Evolutionary conservation across 2,113 vertebrate species (phyloP).

Genomic region (Hoplias malabaricus): DNA sequence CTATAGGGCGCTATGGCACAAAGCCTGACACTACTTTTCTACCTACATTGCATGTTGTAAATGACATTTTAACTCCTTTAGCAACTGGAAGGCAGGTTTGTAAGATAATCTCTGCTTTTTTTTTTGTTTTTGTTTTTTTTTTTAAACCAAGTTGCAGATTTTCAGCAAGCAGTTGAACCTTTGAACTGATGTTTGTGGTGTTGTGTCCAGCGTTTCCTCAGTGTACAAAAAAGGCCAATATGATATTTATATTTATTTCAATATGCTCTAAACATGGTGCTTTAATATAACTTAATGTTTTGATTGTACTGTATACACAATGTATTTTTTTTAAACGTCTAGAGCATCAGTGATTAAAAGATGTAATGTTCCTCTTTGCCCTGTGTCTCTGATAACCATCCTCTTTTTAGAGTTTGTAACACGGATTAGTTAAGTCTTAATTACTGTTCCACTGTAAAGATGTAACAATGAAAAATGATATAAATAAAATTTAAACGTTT

Average conservation of each 20-base stretch:
- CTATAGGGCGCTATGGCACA: slow-evolving; percentile 2
- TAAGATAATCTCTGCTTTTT: not conserved
- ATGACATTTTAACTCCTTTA: slow-evolving; percentile 1
- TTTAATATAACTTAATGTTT: slow-evolving; percentile 73
- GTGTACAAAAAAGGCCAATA: slow-evolving; percentile 65
- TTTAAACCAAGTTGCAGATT: slow-evolving; percentile 18
- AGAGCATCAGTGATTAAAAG: slow-evolving; percentile 11
- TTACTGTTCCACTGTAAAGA: slow-evolving; percentile 73
- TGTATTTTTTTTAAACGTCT: slow-evolving; percentile 59
- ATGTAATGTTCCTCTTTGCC: not conserved
- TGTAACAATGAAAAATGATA: slow-evolving; percentile 73
- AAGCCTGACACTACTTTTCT: slow-evolving; percentile 5
- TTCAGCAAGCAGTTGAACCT: not conserved
- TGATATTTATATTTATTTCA: slow-evolving; percentile 79
- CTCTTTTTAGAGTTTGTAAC: slow-evolving; percentile 42
- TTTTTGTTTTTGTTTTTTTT: not conserved
- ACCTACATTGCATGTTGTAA: slow-evolving; percentile 15
- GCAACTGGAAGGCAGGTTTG: slow-evolving; percentile 20
- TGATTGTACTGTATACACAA: slow-evolving; percentile 65
- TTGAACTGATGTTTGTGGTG: slow-evolving; percentile 22
- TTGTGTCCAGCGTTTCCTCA: slow-evolving; percentile 27
- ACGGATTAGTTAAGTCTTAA: slow-evolving; percentile 57
- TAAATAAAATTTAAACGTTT: slow-evolving; percentile 63
- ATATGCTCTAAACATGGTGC: slow-evolving; percentile 78
- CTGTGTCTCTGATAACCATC: slow-evolving; percentile 34